Conservation (phyloP, 2,113 vertebrate genomes). For the Rhinoderma darwinii region DNA sequence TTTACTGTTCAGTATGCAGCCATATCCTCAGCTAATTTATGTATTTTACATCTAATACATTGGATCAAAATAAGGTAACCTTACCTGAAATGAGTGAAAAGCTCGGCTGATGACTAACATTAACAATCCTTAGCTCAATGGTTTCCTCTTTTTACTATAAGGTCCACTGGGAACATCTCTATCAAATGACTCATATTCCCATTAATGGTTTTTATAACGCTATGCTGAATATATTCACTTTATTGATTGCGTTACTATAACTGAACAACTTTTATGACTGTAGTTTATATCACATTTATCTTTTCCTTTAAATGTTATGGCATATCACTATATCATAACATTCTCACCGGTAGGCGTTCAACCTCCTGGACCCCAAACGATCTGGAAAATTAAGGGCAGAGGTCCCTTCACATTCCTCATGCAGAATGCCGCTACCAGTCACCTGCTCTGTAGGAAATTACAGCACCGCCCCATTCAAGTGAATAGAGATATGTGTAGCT, state of each 20-base stretch:
- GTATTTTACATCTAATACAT: neutral
- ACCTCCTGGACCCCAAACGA: too few species aligned
- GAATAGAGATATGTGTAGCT: too few species aligned
- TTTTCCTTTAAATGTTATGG: neutral
- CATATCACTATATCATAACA: too few species aligned
- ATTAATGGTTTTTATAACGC: slow-evolving; percentile 17
- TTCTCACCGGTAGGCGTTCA: too few species aligned
- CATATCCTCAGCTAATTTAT: slow-evolving; percentile 1
- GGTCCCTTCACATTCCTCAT: too few species aligned
- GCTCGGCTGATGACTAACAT: neutral
- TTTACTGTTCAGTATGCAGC: slow-evolving; percentile 22
- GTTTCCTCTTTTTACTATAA: slow-evolving; percentile 17
- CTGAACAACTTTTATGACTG: slow-evolving; percentile 12
- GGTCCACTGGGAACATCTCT: slow-evolving; percentile 5
- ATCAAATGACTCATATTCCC: slow-evolving; percentile 17
- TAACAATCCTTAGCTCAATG: slow-evolving; percentile 6
- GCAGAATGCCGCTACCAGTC: too few species aligned
- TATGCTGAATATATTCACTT: neutral
- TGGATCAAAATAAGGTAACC: neutral
- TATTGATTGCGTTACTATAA: slow-evolving; percentile 1
- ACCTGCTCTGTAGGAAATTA: too few species aligned
- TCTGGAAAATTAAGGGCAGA: too few species aligned
- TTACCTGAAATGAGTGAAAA: slow-evolving; percentile 24
- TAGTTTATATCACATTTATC: neutral
- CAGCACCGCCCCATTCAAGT: too few species aligned